Base-by-base conservation (phyloP, 1,140 invertebrate species). In the Drosophila arizonae region DNA sequence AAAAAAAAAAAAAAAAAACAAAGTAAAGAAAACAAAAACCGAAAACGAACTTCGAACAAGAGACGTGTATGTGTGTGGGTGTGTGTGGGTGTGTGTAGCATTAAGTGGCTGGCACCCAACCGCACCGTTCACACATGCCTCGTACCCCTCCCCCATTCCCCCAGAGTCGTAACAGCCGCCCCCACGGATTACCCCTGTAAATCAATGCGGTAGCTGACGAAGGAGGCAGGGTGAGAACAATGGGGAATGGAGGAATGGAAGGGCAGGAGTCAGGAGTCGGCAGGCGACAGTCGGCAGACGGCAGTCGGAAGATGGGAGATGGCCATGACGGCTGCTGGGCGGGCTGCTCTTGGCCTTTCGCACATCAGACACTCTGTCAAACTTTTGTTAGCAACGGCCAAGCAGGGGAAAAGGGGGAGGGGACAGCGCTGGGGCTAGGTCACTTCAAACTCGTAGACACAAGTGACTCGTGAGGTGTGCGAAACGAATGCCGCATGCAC, bases 341-440 rank as follows among this genome's bases (percentile, higher is more conserved):
- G 56, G 60, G 52, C 68, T 87, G 82, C 82, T 86, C 84, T 87
- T 86, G 82, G 82, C 82, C 76, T 87, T 87, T 86, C 82, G 67
- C 79, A 81, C 79, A 67, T 79, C 79, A 79, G 73, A 72, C 82
- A 86, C 76, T 87, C 82, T 76, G 82, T 86, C 82, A 86, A 87
- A 86, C 82, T 86, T 87, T 87, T 86, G 82, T 87, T 82, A 82
- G 54, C 43, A 17, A 43, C 28, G 26, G 15, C 28, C 75, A 66
- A 58, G 55, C 33, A n/a, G 13, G 24, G 50, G 50, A 3, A 11
- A 28, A 9, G 36, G 33, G 15, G 30, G 21, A 9, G 39, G n/a
- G 24, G 6, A 11, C 5, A 17, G 24, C 52, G 36, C 13, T 50
- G 36, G 10, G 10, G 39, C 64, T 54, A 26, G 57, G 70, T 39